phyloP scores from a whole-genome alignment of 23 tunicate species.

The Phallusia fumigata region DNA sequence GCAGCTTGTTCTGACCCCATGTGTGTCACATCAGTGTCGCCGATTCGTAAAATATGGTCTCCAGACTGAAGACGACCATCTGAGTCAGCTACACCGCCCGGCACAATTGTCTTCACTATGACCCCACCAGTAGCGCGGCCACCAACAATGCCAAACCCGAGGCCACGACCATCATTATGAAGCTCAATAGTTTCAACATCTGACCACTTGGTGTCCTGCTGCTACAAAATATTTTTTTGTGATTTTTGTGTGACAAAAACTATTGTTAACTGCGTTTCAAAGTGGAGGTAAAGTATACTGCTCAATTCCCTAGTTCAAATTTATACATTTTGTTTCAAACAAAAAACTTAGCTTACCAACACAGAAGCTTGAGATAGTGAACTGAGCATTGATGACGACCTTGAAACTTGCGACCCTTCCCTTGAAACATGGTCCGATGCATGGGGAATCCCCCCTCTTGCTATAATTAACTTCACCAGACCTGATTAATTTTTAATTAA shows the following conservation, averaged over 20 bases:
- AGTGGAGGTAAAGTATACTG: no score
- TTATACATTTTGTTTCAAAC: no score
- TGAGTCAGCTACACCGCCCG: slow-evolving; percentile 68
- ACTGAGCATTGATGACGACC: slow-evolving; percentile 77
- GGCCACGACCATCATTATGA: slow-evolving; percentile 74
- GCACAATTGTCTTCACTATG: slow-evolving; percentile 88
- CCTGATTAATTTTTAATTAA: no score
- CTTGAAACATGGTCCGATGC: slow-evolving; percentile 18
- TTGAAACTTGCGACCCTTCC: slow-evolving; percentile 47
- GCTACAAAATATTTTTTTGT: slow-evolving; percentile 1
- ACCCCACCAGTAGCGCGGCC: slow-evolving; percentile 92
- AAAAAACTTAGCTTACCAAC: slow-evolving; percentile 27
- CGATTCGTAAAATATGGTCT: slow-evolving; percentile 86
- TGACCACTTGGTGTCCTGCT: slow-evolving; percentile 80
- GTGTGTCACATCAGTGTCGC: slow-evolving; percentile 70
- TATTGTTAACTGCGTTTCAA: no score
- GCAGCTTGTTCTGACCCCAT: slow-evolving; percentile 94
- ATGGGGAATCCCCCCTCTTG: slow-evolving; percentile 88
- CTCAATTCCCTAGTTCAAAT: no score
- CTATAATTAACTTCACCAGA: slow-evolving; percentile 62
- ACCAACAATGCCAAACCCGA: slow-evolving; percentile 94
- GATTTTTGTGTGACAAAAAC: neutral
- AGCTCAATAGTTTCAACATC: slow-evolving; percentile 85
- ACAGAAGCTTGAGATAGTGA: slow-evolving; percentile 72
- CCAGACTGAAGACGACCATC: slow-evolving; percentile 89